Conservation (phyloP, 2,113 vertebrate genomes). For the Corythoichthys intestinalis region DNA sequence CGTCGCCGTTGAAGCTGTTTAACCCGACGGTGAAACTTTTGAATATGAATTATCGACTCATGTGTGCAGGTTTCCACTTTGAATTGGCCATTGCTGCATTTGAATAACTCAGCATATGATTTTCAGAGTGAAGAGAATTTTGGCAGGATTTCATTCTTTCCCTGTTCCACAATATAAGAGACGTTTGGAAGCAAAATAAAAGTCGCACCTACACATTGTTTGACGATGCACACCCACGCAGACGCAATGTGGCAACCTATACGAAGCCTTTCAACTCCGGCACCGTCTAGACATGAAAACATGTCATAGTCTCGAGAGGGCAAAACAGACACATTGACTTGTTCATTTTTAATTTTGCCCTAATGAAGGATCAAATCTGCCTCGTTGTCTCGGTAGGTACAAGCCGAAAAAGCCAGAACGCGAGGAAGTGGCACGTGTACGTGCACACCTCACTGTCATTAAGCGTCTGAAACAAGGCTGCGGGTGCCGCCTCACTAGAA, state of each 20-base stretch:
- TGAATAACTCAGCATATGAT: background rate
- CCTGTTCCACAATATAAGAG: background rate
- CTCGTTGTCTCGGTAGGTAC: background rate
- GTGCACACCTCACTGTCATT: constrained; percentile 41
- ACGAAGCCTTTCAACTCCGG: background rate
- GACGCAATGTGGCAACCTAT: background rate
- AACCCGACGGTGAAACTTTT: constrained; percentile 3
- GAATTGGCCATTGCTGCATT: background rate
- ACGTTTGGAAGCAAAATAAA: background rate
- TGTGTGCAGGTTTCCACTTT: background rate
- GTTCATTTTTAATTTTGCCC: background rate
- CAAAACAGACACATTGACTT: background rate
- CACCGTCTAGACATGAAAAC: constrained; percentile 24
- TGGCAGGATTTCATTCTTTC: background rate
- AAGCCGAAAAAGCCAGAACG: constrained; percentile 1
- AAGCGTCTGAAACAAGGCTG: constrained; percentile 38
- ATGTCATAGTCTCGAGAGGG: constrained; percentile 17
- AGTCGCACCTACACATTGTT: background rate
- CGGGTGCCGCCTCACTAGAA: constrained; percentile 31
- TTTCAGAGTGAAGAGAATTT: background rate
- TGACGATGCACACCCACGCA: constrained; percentile 20
- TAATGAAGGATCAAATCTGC: background rate
- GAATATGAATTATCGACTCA: constrained; percentile 15
- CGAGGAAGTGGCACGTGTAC: constrained; percentile 7
- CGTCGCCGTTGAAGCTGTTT: background rate